Base-by-base conservation (phyloP, 64 coral and sea anemone species). In the Porites australiensis region DNA sequence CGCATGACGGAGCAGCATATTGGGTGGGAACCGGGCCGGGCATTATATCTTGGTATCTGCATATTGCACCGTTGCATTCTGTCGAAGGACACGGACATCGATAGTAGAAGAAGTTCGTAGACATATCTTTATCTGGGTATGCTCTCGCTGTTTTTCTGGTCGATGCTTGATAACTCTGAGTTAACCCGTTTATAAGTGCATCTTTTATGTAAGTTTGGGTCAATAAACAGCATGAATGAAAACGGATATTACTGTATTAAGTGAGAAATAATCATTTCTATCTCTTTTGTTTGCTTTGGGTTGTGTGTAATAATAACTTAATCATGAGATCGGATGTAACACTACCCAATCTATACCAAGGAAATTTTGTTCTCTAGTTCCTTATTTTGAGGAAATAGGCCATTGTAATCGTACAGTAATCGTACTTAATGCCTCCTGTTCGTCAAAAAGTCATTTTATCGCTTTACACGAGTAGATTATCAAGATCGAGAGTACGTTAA, bases 271-370 rank as follows among this genome's bases (percentile, higher is more conserved):
- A 84, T 71, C 79, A 89, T 88, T 76, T 88, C 66, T 94, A 63
- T 89, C 55, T 52, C 57, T 53, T 83, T 88, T 94, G 92, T 94
- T 89, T 94, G 82, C 82, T 63, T 89, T 88, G 82, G 73, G 76
- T 16, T 51, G 82, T 83, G 88, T 94, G 80, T 94, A 94, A 94
- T 94, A 89, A 94, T 94, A 89, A 94, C 74, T 94, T 94, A 94
- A 94, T 94, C 92, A 84, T 55, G 65, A 27, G 77, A 64, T 51
- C 92, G 92, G 87, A 94, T 94, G 87, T 94, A 89, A 94, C 87
- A 84, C 77, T 94, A 48, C 84, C 84, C 63, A 84, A 84, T 84
- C 64, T 84, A 68, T 63, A 84, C 81, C 63, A 65, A 46, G 44
- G 51, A 51, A 21, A 69, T 84, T 84, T 68, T 69, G 63, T 84